A percentile compares a stretch with the other conserved stretches of the same genome.
These are phyloP conservation scores for Sinelater perroti DNA, from an alignment of 2,888 invertebrate genomes.

Conservation along the genomic window DNA sequence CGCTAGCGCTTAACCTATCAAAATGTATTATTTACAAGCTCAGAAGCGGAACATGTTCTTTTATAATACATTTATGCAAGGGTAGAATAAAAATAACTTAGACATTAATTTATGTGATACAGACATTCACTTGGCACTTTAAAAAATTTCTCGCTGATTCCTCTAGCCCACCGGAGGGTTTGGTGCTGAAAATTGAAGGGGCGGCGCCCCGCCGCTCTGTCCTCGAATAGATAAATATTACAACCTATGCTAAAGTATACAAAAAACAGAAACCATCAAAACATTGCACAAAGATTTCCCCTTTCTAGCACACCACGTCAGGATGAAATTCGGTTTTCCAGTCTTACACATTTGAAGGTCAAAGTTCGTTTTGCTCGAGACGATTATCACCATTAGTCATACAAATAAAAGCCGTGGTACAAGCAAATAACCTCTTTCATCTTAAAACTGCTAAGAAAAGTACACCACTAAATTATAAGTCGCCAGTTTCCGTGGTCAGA, in stretches of 20 bases:
- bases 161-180: not conserved
- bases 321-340: conserved; percentile 28
- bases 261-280: conserved; percentile 25
- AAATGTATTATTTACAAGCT: conserved; percentile 31
- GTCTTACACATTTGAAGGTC: conserved; percentile 16
- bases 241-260: conserved; percentile 27
- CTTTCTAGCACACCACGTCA: conserved; percentile 6
- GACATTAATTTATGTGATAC: conserved; percentile 18
- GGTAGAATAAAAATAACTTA: conserved; percentile 33
- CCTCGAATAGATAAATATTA: too few relatives aligned
- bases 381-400: too few relatives aligned
- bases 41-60: conserved; percentile 23
- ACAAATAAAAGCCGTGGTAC: too few relatives aligned
- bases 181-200: conserved; percentile 12
- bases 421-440: too few relatives aligned
- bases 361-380: too few relatives aligned
- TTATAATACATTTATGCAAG: conserved; percentile 36
- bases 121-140: conserved; percentile 37
- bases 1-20: conserved; percentile 17
- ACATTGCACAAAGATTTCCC: conserved; percentile 26
- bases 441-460: too few relatives aligned
- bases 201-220: not conserved
- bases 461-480: too few relatives aligned
- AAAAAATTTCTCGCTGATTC: conserved; percentile 15
- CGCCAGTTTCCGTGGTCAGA: too few relatives aligned